A percentile compares a stretch with the other conserved stretches of the same genome.
These are phyloP conservation scores for Watsonalla cultraria DNA, from an alignment of 2,888 invertebrate genomes.

Conservation along the genomic window DNA sequence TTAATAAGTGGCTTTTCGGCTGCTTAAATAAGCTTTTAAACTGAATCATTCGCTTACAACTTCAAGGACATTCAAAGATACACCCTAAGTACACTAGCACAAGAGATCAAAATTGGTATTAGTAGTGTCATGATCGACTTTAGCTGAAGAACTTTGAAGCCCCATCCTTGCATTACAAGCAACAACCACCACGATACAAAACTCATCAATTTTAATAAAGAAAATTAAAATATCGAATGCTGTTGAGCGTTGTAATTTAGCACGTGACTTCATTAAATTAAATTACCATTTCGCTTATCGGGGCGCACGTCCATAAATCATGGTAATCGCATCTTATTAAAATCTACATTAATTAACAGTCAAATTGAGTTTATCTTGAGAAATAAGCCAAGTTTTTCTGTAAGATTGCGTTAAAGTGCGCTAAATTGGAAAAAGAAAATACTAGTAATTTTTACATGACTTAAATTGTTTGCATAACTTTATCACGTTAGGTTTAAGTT, in stretches of 20 bases:
- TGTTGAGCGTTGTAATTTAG: constrained; percentile 4
- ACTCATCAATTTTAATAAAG: background rate
- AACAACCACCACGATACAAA: too few relatives aligned
- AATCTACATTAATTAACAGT: constrained; percentile 5
- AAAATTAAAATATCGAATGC: constrained; percentile 5
- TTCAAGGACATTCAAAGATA: too few relatives aligned
- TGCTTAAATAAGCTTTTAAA: too few relatives aligned
- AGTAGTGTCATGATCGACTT: too few relatives aligned
- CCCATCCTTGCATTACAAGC: background rate
- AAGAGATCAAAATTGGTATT: too few relatives aligned
- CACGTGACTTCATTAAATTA: constrained; percentile 5
- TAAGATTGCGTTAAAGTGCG: background rate
- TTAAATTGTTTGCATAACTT: background rate
- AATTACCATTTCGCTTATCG: constrained; percentile 18
- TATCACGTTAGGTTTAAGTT: too few relatives aligned
- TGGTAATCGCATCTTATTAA: constrained; percentile 21
- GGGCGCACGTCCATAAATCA: constrained; percentile 17
- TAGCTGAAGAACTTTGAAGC: background rate
- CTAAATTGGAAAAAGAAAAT: too few relatives aligned
- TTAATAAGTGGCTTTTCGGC: too few relatives aligned
- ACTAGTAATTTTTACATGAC: too few relatives aligned
- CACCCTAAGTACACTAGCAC: too few relatives aligned
- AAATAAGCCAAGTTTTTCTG: background rate
- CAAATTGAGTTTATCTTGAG: background rate
- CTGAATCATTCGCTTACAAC: too few relatives aligned